Evolutionary conservation across 2,888 invertebrate species (phyloP), one percentile per base, ranked within the genome.

Genomic region (Hecatera dysodea): DNA sequence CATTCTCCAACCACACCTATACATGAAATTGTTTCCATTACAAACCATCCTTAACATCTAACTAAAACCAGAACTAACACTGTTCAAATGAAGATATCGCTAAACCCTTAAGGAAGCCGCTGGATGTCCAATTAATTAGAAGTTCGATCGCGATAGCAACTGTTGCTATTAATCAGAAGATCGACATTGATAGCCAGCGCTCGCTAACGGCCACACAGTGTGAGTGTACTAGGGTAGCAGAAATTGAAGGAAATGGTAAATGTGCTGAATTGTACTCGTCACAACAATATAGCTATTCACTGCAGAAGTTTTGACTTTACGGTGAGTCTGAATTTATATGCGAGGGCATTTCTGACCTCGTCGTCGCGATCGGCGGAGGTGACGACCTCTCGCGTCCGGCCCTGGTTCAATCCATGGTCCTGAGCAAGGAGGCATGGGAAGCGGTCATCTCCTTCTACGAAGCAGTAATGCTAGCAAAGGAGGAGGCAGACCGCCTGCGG

Each of bases 41-140:
- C 65, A 48, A 52, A 65, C 8, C 27, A 4, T 48, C 24, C 12
- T 42, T 22, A 70, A 72, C 57, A 55, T 61, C 63, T 69, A 39
- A 15, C 39, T 39, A 0, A 61, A 84, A 82, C 72, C 44, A 61
- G 75, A 75, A 75, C 75, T 62, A 72, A 77, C 44, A 42, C 63
- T 68, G 66, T 65, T 69, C 50, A 62, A 86, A 86, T 86, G 73
- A 82, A 86, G 86, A 85, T 81, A 84, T 84, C 76, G 76, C 72
- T 82, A 72, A 80, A 72, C 61, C 79, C 74, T 71, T 61, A 78
- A 78, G 80, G 69, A 89, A 90, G 87, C 87, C 89, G 85, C 88
- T 89, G 85, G 87, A 86, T 87, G 82, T 87, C 89, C 91, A 93
- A 94, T 94, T 94, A 94, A 94, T 94, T 94, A 94, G 90, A 83